Conservation (phyloP, 2,797 vertebrate genomes). For the Vultur gryphus region DNA sequence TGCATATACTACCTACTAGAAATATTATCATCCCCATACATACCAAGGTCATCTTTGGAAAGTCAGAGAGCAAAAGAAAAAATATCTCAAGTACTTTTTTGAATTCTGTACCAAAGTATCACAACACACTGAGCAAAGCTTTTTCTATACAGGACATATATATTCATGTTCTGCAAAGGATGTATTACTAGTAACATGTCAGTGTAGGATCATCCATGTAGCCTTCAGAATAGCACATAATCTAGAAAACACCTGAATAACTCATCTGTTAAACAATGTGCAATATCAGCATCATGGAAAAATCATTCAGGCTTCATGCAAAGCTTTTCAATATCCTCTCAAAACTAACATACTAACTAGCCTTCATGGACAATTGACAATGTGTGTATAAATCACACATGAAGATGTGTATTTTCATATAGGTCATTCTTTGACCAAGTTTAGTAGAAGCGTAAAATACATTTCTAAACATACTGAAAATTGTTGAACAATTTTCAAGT, state of each 20-base stretch:
- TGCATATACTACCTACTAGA: neutral
- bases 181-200: no score
- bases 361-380: neutral
- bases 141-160: neutral
- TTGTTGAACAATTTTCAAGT: neutral
- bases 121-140: neutral
- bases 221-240: neutral
- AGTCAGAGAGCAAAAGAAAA: neutral
- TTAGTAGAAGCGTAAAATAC: neutral
- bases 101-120: neutral
- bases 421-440: neutral
- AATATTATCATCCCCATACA: neutral
- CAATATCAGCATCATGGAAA: neutral
- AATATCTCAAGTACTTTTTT: neutral
- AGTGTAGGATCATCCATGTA: neutral
- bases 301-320: neutral
- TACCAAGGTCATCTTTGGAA: neutral
- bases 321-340: neutral
- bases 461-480: neutral
- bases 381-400: neutral
- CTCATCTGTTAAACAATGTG: neutral
- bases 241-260: neutral
- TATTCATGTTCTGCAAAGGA: neutral
- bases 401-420: neutral
- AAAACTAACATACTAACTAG: neutral